Percentiles rank a stretch among this genome's conserved stretches.
phyloP scores from a whole-genome alignment of 2,113 vertebrate genomes.

The Sinocyclocheilus rhinocerous region DNA sequence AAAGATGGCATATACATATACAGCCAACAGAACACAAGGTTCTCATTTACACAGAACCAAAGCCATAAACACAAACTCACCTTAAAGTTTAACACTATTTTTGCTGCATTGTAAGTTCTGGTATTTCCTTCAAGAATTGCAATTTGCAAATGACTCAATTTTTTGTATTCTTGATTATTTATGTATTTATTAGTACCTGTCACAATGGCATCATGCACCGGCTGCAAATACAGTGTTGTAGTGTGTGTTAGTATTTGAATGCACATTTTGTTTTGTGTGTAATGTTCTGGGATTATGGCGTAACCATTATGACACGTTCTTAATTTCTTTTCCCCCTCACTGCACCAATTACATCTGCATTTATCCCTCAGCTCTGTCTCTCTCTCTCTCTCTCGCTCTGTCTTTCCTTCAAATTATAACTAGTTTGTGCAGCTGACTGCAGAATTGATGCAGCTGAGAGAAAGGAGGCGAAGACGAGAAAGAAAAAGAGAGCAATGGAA shows the following conservation, averaged over 20 bases:
- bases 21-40: background rate
- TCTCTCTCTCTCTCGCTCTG: background rate
- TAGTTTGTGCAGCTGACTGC: conserved; percentile 45
- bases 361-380: conserved; percentile 21
- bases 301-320: background rate
- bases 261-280: background rate
- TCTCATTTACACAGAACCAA: background rate
- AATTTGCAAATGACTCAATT: no score
- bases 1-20: background rate
- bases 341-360: conserved; percentile 36
- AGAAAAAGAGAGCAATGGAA: conserved; percentile 13
- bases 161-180: background rate
- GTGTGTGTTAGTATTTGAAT: background rate
- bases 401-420: conserved; percentile 50
- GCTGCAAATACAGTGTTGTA: background rate
- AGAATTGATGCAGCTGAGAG: conserved; percentile 44
- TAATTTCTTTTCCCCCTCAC: conserved; percentile 22
- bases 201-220: background rate
- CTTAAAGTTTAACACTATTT: background rate
- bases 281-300: background rate
- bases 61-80: background rate
- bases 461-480: conserved; percentile 20
- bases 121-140: no score
- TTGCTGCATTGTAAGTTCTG: background rate
- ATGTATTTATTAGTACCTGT: background rate